Evolutionary conservation across 2,797 vertebrate species (phyloP).

Genomic region (Pseudochirops corinnae): DNA sequence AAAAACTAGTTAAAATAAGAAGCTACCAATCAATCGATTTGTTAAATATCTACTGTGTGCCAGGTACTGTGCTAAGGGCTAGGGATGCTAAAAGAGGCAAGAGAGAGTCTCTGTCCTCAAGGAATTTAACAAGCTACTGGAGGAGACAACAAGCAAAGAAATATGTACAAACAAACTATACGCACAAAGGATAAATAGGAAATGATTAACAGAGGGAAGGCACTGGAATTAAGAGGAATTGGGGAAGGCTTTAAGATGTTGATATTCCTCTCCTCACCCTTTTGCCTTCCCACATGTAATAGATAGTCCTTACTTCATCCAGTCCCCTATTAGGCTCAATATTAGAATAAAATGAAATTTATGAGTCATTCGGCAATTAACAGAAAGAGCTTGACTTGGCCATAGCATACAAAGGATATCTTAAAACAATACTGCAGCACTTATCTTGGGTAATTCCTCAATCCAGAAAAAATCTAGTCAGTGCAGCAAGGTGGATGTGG

Average conservation of each 20-base stretch:
- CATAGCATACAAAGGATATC: not conserved
- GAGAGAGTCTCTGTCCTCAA: not conserved
- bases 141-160: too few relatives aligned
- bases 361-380: not conserved
- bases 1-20: not conserved
- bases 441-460: not conserved
- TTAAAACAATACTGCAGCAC: not conserved
- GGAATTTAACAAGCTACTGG: not conserved
- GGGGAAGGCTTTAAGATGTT: not conserved
- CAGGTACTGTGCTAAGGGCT: not conserved
- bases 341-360: not conserved
- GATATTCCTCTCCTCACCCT: not conserved
- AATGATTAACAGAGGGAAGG: not conserved
- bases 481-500: not conserved
- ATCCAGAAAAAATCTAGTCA: not conserved
- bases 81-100: not conserved
- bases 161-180: not conserved
- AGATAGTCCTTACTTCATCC: not conserved
- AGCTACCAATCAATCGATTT: not conserved
- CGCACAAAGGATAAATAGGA: too few relatives aligned
- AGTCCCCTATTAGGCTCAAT: not conserved
- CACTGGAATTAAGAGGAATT: not conserved
- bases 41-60: not conserved
- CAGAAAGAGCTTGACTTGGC: not conserved
- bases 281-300: not conserved